Conservation (phyloP, 2,888 invertebrate genomes). For the Digitonthophagus gazella region DNA sequence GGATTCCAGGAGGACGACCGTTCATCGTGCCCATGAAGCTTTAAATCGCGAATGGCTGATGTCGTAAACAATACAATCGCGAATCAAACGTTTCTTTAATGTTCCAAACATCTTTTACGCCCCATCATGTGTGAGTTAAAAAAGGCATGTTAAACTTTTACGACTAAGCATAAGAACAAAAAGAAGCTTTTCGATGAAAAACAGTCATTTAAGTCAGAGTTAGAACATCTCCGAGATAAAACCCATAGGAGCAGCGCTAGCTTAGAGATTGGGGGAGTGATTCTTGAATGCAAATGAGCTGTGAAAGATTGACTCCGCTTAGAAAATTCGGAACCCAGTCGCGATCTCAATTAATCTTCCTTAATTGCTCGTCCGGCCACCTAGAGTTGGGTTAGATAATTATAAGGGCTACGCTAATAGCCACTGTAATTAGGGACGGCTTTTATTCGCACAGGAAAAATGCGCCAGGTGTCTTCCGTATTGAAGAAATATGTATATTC, state of each 20-base stretch:
- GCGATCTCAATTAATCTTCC: slow-evolving; percentile 40
- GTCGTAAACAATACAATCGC: not conserved
- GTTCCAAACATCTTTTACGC: not conserved
- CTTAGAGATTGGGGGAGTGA: slow-evolving; percentile 38
- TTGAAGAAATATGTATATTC: slow-evolving; percentile 30
- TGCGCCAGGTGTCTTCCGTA: slow-evolving; percentile 45
- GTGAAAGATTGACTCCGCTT: slow-evolving; percentile 49
- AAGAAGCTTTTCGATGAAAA: too few species aligned
- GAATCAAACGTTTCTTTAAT: too few species aligned
- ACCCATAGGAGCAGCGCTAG: slow-evolving; percentile 36
- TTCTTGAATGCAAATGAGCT: slow-evolving; percentile 52
- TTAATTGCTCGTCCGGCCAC: slow-evolving; percentile 40
- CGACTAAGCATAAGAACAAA: too few species aligned
- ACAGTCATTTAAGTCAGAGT: too few species aligned
- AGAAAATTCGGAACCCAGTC: slow-evolving; percentile 39
- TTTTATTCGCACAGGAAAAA: slow-evolving; percentile 48
- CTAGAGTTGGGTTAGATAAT: slow-evolving; percentile 46
- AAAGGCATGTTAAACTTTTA: not conserved
- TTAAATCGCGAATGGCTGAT: not conserved
- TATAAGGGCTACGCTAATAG: slow-evolving; percentile 47
- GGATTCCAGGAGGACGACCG: not conserved
- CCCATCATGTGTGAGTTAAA: not conserved
- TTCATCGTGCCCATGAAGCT: not conserved
- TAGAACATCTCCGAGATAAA: too few species aligned
- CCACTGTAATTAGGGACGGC: slow-evolving; percentile 47